phyloP scores from a whole-genome alignment of 2,888 invertebrate species.

The Mythimna pallens region DNA sequence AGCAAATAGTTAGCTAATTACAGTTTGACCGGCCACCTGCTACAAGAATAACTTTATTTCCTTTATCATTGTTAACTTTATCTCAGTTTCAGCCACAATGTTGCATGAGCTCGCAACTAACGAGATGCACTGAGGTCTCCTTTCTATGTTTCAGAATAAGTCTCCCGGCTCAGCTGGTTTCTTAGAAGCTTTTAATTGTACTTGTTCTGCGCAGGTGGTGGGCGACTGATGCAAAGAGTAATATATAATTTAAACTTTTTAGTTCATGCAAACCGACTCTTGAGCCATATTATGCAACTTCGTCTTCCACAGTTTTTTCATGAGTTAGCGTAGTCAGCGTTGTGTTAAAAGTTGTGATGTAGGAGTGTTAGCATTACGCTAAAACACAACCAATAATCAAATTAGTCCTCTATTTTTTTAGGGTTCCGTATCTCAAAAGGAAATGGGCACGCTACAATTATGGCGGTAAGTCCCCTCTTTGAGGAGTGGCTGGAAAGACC shows the following conservation, averaged over 20 bases:
- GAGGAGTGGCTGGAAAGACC: too few relatives aligned
- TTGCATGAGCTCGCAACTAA: constrained; percentile 12
- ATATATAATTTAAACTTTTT: constrained; percentile 39
- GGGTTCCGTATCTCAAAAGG: too few relatives aligned
- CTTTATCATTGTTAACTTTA: constrained; percentile 31
- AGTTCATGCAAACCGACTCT: constrained; percentile 24
- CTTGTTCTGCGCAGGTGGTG: constrained; percentile 9
- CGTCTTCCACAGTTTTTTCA: not conserved
- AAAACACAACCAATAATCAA: not conserved
- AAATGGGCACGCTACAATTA: too few relatives aligned
- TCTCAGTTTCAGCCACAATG: constrained; percentile 26
- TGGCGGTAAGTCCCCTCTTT: too few relatives aligned
- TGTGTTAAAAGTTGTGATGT: not conserved
- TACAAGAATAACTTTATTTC: constrained; percentile 27
- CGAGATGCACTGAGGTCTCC: constrained; percentile 6
- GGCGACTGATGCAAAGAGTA: constrained; percentile 17
- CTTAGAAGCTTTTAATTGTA: constrained; percentile 14
- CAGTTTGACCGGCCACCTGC: constrained; percentile 41
- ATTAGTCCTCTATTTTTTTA: not conserved
- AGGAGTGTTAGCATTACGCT: not conserved
- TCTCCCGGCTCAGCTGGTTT: constrained; percentile 14
- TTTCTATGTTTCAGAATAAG: constrained; percentile 1
- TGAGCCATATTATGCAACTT: constrained; percentile 33
- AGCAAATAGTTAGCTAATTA: constrained; percentile 13
- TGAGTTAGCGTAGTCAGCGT: not conserved